Evolutionary conservation across 1,140 invertebrate genomes (phyloP), one percentile per base, ranked within the genome.

Genomic region (Centruroides vittatus): DNA sequence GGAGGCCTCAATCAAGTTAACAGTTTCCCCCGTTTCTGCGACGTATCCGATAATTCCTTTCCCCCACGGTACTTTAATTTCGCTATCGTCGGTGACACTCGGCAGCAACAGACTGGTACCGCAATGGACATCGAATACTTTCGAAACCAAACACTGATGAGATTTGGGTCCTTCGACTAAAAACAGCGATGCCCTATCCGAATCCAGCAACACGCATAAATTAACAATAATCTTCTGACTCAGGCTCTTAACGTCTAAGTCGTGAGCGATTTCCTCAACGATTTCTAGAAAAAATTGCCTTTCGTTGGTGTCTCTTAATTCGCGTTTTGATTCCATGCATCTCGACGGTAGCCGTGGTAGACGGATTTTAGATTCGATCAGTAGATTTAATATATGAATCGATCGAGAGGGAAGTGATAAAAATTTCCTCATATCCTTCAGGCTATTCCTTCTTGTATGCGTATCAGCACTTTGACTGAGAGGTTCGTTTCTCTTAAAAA

Each of bases 311-410:
- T 60, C 59, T n/a, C 70, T 53, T 60, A 76, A 66, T 50, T 76
- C 73, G n/a, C 74, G 63, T 64, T 78, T 78, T 13, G 70, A 67
- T 23, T 76, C 72, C 47, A 74, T 65, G 58, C 71, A 72, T 62
- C 55, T 72, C 41, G 71, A 72, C 10, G 70, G 23, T 12, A 53
- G 2, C 13, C 36, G 54, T 3, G 35, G 47, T 41, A 12, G 54
- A 41, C 74, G 65, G 9, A 78, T 73, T 67, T 77, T 77, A 34
- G 76, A 78, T 57, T 78, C 76, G 55, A 78, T 78, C 36, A 78
- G 70, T 7, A 77, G 69, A 6, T 74, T 76, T n/a, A 78, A 69
- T 66, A 77, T 75, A 63, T 73, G 73, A 51, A 76, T 73, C 7
- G 76, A 77, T 36, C 69, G 75, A 4, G 76, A 75, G 3, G 76